Percentiles rank a stretch among this genome's conserved stretches.
These are phyloP conservation scores for Lepilemur septentrionalis DNA, from an alignment of 2,797 vertebrate genomes.

Conservation along the genomic window DNA sequence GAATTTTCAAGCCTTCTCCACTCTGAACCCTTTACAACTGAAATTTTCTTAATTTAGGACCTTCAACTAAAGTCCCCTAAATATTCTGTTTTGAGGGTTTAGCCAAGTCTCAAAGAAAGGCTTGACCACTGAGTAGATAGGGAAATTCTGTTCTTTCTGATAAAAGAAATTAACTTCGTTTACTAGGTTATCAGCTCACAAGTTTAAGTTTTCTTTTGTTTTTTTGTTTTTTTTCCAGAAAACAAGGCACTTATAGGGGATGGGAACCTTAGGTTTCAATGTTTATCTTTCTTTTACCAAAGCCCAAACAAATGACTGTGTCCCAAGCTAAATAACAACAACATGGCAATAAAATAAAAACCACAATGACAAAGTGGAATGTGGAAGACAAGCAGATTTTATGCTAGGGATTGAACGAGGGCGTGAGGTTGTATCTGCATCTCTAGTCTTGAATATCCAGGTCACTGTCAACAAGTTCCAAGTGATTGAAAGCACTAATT, in stretches of 20 bases:
- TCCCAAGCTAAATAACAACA: conserved; percentile 29
- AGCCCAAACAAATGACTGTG: background rate
- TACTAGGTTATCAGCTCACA: background rate
- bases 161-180: background rate
- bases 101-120: background rate
- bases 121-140: background rate
- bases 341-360: conserved; percentile 32
- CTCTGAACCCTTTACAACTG: background rate
- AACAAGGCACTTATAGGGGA: background rate
- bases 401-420: background rate
- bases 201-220: background rate
- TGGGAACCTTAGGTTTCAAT: background rate
- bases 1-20: background rate
- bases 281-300: conserved; percentile 46
- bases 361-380: conserved; percentile 41
- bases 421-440: background rate
- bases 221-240: background rate
- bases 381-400: conserved; percentile 28
- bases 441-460: background rate
- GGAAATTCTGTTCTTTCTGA: background rate
- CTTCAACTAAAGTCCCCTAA: background rate
- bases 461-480: background rate
- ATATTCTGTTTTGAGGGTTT: background rate
- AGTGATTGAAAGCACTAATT: background rate
- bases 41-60: conserved; percentile 10